Base-by-base conservation (phyloP, 2,113 vertebrate genomes). In the Apteryx mantelli region DNA sequence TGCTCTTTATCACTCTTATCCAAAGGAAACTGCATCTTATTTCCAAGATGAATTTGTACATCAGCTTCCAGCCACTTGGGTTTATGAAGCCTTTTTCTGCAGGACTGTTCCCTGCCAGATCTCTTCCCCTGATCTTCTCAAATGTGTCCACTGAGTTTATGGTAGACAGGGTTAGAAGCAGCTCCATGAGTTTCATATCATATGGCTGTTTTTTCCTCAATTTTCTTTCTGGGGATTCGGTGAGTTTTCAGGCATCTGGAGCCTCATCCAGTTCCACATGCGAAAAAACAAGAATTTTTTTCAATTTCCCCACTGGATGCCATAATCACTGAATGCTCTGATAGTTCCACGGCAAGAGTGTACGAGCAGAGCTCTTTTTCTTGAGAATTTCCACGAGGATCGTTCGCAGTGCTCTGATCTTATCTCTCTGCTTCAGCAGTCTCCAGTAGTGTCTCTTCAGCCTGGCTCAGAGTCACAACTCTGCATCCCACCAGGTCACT, bases 391-490 rank as follows among this genome's bases (percentile, higher is more conserved):
- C 8, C 38, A 32, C 0, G 1, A 28, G 36, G 56, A 6, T 50
- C 48, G 3, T 9, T 8, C 3, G 0, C 9, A 8, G 58, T 4
- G 28, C 48, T 76, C 61, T 9, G 65, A 53, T 53, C 36, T 30
- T 17, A 1, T 5, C 36, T 28, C 38, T 65, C 82, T 21, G 24
- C 53, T 24, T 36, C 68, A 48, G 7, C n/a, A n/a, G 10, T 25
- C 32, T 17, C 25, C 70, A 15, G 7, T 0, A 0, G 15, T 21
- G 12, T 2, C 70, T 60, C 71, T 24, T 30, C 79, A 18, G 42
- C 65, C 66, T 1, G 4, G 30, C 63, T 50, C 52, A 0, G 1
- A 53, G 60, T 4, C 65, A 12, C 36, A 3, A 28, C 1, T 0
- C 36, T 5, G 36, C 28, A 6, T 24, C 86, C 56, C 34, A 1